Base-by-base conservation (phyloP, 1,140 invertebrate genomes). In the Phortica variegata region DNA sequence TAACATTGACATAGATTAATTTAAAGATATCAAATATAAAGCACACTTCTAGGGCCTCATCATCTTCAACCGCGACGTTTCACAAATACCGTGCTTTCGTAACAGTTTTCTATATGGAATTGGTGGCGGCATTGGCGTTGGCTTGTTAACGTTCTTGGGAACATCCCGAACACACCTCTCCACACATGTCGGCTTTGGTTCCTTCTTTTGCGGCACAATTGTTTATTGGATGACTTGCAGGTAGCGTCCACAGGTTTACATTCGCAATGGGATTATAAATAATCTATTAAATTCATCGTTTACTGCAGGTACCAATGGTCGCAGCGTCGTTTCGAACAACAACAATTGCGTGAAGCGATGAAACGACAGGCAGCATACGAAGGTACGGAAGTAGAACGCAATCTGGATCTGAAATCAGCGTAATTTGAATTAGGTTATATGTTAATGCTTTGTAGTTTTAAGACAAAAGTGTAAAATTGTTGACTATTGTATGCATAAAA, bases 81-180 rank as follows among this genome's bases (percentile, higher is more conserved):
- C 74, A 15, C 77, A 81, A 65, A 83, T 85, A 29, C 84, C 84
- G 12, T 85, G 84, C 65, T 84, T 85, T 75, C 78, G 82, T 53
- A 79, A 78, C 45, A 83, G 80, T 62, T 81, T 82, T 60, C 53
- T 85, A 0, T 82, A 81, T 61, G 84, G 84, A 15, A 83, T 85
- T 20, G 62, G 75, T 21, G 73, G 79, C 29, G 84, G 84, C 17
- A 52, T 85, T 15, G 80, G 62, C 2, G 56, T 65, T 32, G 84
- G 83, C 4, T 50, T 85, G 32, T 56, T 68, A 4, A 76, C 78
- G 29, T 86, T 86, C 60, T 73, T 85, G 59, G 79, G 81, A 31
- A 84, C 84, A 9, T 85, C 84, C 49, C 78, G 78, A 45, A 41
- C 76, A 2, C 54, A 58, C 18, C 55, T 77, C 9, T 74, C 84